Evolutionary conservation across 2,113 vertebrate genomes (phyloP), one percentile per base, ranked within the genome.

Genomic region (Catagonus wagneri): DNA sequence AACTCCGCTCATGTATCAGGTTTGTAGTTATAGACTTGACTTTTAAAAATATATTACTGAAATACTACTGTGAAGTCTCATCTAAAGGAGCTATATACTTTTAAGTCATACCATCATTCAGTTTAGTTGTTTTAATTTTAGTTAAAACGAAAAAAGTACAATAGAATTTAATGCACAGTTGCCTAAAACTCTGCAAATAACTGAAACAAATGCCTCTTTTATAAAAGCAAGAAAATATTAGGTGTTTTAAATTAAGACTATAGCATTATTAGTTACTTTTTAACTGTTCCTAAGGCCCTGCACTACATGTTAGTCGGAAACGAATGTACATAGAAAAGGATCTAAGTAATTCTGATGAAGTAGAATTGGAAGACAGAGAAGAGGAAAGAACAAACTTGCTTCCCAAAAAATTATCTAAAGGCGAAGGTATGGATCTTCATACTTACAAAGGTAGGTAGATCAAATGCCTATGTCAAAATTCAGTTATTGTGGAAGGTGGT

Each of bases 331-430:
- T 68, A 9, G 98, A 97, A 58, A 96, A 96, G 61, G 34, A 90
- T 39, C 96, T 96, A 34, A 95, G 91, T 93, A 95, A 92, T 95
- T 97, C 96, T 75, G 96, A 97, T 69, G 98, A 98, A 90, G 79
- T 16, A 79, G 96, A 97, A 95, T 71, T 74, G 81, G 50, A 97
- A 88, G 75, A 94, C 19, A 54, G 94, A 61, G 95, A 92, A 58
- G 96, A 91, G 25, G 96, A 68, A 81, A 97, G 52, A 97, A 34
- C 1, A 22, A 96, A 63, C 50, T 90, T 98, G 52, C 80, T 98
- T 87, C 98, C 98, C 65, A 98, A 68, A 94, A 98, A 97, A 76
- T 61, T 98, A n/a, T 98, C 98, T 95, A 97, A 98, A 97, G 34
- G n/a, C 2, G 79, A 97, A 85, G 92, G 95, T 83, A 22, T 36